A percentile compares a stretch with the other conserved stretches of the same genome.
phyloP scores from a whole-genome alignment of 2,113 vertebrate genomes.

The Monarcha castaneiventris region DNA sequence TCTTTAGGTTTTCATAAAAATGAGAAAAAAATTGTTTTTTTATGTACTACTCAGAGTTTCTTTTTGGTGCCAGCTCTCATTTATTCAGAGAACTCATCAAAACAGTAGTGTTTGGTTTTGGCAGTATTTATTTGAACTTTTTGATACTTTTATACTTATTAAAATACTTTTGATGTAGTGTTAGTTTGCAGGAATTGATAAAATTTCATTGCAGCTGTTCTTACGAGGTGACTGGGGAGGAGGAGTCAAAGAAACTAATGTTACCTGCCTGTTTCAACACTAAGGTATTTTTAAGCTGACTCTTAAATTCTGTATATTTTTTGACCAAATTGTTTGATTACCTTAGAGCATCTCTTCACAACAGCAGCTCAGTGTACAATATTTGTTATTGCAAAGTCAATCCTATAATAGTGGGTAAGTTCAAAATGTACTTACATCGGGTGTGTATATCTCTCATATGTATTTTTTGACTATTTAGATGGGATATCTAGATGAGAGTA shows the following conservation, averaged over 20 bases:
- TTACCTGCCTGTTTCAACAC: background rate
- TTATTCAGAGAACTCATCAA: background rate
- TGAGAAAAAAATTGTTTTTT: background rate
- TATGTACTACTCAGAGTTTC: background rate
- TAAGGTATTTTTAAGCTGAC: background rate
- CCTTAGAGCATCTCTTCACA: background rate
- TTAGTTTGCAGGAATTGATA: background rate
- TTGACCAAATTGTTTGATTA: background rate
- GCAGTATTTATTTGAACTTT: background rate
- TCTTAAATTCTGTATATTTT: background rate
- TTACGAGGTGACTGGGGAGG: background rate
- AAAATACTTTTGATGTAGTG: background rate
- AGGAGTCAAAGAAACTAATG: background rate
- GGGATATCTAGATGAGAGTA: background rate
- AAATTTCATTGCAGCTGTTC: background rate
- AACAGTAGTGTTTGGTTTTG: background rate
- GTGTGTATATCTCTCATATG: background rate
- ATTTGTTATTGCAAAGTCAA: background rate
- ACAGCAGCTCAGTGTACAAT: background rate
- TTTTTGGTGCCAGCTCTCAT: background rate
- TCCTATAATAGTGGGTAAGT: background rate
- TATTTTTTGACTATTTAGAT: background rate
- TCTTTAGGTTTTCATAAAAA: background rate
- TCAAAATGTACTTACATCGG: background rate
- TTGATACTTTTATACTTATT: background rate